Evolutionary conservation across 2,888 invertebrate genomes (phyloP).

Genomic region (Tenthredo notha): DNA sequence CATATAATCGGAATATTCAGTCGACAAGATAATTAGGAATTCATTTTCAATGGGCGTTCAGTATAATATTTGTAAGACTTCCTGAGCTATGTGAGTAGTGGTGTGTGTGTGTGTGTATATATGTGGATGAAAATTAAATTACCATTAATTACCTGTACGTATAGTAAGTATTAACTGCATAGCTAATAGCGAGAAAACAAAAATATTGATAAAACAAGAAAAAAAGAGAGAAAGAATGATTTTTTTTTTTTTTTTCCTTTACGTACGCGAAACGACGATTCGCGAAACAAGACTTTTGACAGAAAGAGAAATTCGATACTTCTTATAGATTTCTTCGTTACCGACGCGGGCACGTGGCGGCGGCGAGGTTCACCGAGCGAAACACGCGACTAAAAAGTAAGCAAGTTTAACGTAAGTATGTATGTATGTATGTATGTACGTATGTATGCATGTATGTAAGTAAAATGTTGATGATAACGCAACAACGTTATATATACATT

Average conservation of each 20-base stretch:
- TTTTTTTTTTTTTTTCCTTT: neutral
- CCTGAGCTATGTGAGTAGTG: neutral
- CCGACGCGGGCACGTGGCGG: conserved; percentile 1
- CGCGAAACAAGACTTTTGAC: neutral
- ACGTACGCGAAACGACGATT: neutral
- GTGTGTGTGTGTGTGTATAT: neutral
- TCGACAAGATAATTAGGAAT: neutral
- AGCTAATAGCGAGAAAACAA: neutral
- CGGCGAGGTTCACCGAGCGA: neutral
- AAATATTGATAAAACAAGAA: neutral
- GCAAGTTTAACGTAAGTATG: neutral
- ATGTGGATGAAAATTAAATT: neutral
- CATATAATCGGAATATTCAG: neutral
- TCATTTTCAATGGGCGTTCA: neutral
- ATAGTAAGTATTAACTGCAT: neutral
- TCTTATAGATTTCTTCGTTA: neutral
- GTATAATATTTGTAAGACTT: neutral
- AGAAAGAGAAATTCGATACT: neutral
- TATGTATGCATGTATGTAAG: neutral
- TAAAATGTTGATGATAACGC: conserved; percentile 4
- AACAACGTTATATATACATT: neutral
- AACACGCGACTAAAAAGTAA: conserved; percentile 7
- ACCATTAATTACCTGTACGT: conserved; percentile 1
- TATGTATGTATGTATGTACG: neutral
- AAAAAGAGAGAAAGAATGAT: neutral